A percentile compares a stretch with the other conserved stretches of the same genome.
phyloP scores from a whole-genome alignment of 92 coral and sea anemone species.

The Isaurus tuberculatus region DNA sequence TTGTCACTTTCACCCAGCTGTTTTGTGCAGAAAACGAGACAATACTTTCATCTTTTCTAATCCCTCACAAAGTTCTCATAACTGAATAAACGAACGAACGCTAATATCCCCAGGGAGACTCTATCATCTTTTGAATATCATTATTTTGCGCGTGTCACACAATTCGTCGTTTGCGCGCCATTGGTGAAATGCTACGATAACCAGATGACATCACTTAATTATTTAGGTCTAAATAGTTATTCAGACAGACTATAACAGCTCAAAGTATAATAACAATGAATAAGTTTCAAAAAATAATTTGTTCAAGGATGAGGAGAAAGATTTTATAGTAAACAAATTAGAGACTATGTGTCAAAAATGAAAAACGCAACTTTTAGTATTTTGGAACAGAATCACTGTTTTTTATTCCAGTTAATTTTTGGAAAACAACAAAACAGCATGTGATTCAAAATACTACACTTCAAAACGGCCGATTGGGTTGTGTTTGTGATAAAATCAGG shows the following conservation, averaged over 20 bases:
- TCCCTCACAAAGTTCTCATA: slow-evolving; percentile 20
- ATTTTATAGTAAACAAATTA: not conserved
- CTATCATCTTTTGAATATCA: slow-evolving; percentile 27
- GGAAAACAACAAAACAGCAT: slow-evolving; percentile 14
- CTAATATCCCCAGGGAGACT: slow-evolving; percentile 34
- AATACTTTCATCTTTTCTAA: slow-evolving; percentile 23
- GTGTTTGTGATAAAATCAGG: not conserved
- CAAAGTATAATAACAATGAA: not conserved
- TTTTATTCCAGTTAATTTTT: not conserved
- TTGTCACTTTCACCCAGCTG: not conserved
- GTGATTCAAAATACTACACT: not conserved
- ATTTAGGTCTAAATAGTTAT: not conserved
- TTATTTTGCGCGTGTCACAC: slow-evolving; percentile 31
- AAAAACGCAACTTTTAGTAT: not conserved
- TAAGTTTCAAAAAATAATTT: not conserved
- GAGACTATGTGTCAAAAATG: not conserved
- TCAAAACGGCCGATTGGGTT: not conserved
- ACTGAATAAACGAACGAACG: slow-evolving; percentile 9
- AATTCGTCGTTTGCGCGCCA: slow-evolving; percentile 38
- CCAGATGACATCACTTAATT: slow-evolving; percentile 1
- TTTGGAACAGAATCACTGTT: not conserved
- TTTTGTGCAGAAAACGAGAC: slow-evolving; percentile 11
- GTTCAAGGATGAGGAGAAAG: not conserved
- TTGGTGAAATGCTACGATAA: not conserved
- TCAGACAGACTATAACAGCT: not conserved